Conservation (phyloP, 2,797 vertebrate species). For the Paguma larvata region DNA sequence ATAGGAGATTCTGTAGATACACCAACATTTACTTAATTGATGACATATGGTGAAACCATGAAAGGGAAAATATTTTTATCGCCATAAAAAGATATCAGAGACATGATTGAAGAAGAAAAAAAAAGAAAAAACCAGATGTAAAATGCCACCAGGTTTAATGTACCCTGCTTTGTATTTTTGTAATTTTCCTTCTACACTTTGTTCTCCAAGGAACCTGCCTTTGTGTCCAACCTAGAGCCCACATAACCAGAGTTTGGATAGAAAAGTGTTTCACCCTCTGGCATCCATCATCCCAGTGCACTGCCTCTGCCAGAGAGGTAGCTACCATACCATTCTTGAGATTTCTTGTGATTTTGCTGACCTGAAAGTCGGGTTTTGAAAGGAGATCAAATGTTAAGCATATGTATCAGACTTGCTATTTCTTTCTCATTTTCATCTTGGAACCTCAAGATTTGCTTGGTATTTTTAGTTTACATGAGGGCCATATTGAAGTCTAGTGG, state of each 20-base stretch:
- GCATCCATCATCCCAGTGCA: background rate
- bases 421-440: background rate
- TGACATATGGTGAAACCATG: background rate
- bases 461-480: background rate
- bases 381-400: background rate
- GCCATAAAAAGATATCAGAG: background rate
- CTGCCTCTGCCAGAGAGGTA: background rate
- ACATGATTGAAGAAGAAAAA: background rate
- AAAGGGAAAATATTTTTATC: constrained; percentile 18
- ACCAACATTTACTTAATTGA: background rate
- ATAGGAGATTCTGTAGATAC: background rate
- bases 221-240: background rate
- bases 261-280: background rate
- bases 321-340: background rate
- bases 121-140: background rate
- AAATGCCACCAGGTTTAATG: background rate
- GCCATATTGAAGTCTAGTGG: background rate
- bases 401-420: background rate
- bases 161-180: background rate
- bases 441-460: background rate
- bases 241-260: background rate
- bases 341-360: constrained; percentile 6
- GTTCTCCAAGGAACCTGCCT: constrained; percentile 35
- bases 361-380: background rate
- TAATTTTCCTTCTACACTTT: constrained; percentile 1